Conservation (phyloP, 2,888 invertebrate species). For the Heteromurus nitidus region DNA sequence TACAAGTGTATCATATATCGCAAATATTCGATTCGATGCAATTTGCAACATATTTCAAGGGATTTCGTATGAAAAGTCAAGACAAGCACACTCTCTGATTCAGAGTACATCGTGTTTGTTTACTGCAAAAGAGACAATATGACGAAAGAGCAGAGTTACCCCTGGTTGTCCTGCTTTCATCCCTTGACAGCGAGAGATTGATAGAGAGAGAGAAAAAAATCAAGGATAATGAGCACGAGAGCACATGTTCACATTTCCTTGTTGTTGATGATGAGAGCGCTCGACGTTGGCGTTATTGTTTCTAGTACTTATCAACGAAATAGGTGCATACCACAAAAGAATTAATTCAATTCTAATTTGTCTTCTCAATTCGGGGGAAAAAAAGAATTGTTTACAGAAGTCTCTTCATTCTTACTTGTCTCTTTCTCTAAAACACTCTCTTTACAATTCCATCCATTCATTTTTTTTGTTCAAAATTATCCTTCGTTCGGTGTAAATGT, state of each 20-base stretch:
- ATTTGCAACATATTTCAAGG: not conserved
- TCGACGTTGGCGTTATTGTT: not conserved
- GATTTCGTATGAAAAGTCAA: not conserved
- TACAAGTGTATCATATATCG: not conserved
- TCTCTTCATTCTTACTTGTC: not conserved
- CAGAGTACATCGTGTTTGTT: not conserved
- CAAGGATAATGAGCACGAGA: conserved; percentile 62
- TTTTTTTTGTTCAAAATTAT: too few species aligned
- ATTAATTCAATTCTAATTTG: conserved; percentile 23
- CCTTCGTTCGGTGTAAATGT: too few species aligned
- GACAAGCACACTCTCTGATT: too few species aligned
- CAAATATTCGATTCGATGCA: not conserved
- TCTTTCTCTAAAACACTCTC: not conserved
- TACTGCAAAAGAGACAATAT: not conserved
- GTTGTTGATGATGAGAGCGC: conserved; percentile 41
- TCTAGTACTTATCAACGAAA: conserved; percentile 22
- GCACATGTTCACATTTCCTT: conserved; percentile 57
- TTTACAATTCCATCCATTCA: not conserved
- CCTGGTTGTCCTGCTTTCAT: conserved; percentile 45
- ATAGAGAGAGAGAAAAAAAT: too few species aligned
- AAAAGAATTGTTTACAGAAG: not conserved
- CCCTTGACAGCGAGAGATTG: too few species aligned
- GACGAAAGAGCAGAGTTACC: not conserved
- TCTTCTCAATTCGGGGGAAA: conserved; percentile 4
- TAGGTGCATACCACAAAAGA: conserved; percentile 18